A percentile compares a stretch with the other conserved stretches of the same genome.
Conservation (phyloP, 1,140 invertebrate genomes). For the Eciton burchellii region DNA sequence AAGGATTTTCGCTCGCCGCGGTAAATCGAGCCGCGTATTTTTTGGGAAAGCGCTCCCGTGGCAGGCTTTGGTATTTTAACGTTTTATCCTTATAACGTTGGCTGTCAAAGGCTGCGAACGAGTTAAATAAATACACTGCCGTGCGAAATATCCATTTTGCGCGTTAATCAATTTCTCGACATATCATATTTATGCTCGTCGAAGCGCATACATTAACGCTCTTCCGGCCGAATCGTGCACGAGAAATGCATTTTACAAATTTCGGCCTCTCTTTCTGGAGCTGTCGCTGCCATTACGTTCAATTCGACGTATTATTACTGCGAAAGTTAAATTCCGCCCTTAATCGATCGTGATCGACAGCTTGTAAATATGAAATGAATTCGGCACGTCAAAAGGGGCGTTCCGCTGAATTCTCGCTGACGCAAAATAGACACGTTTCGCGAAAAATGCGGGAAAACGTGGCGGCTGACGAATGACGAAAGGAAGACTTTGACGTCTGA, state of each 20-base stretch:
- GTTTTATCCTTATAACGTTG: conserved; percentile 39
- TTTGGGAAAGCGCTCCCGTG: neutral
- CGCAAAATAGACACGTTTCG: conserved; percentile 27
- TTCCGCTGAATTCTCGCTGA: conserved; percentile 19
- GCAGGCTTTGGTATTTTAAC: conserved; percentile 28
- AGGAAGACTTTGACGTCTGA: conserved; percentile 53
- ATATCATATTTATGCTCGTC: conserved; percentile 39
- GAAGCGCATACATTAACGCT: conserved; percentile 30
- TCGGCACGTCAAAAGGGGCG: neutral
- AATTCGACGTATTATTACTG: conserved; percentile 13
- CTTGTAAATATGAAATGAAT: conserved; percentile 55
- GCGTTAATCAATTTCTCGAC: conserved; percentile 17
- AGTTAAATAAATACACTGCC: conserved; percentile 37
- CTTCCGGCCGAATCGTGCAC: neutral
- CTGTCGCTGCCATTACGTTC: conserved; percentile 1
- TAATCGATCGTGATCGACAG: conserved; percentile 57
- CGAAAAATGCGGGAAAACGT: neutral
- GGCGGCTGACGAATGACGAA: conserved; percentile 48
- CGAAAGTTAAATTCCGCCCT: conserved; percentile 40
- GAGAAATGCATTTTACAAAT: conserved; percentile 29
- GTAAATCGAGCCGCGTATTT: conserved; percentile 17
- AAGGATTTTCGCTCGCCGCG: neutral
- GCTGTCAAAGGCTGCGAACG: neutral
- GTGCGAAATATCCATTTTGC: conserved; percentile 39
- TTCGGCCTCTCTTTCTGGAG: neutral